phyloP scores from a whole-genome alignment of 2,797 vertebrate genomes.

The Apodemus agrarius region DNA sequence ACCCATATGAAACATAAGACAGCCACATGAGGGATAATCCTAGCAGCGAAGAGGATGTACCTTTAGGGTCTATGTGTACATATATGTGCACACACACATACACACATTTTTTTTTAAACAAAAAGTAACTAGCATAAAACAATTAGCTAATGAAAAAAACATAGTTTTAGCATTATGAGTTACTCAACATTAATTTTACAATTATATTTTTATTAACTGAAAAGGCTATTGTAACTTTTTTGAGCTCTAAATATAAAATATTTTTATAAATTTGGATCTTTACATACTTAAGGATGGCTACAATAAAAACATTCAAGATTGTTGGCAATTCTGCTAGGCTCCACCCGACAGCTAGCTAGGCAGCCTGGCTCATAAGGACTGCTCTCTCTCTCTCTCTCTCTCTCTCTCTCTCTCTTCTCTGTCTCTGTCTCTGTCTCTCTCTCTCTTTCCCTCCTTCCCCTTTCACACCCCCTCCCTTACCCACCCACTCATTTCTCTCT shows the following conservation, averaged over 20 bases:
- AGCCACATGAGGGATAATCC: too few species aligned
- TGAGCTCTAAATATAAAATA: slow-evolving; percentile 10
- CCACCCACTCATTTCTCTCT: too few species aligned
- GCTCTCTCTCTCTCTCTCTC: too few species aligned
- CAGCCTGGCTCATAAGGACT: background rate
- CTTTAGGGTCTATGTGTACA: background rate
- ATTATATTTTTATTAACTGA: slow-evolving; percentile 41
- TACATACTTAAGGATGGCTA: slow-evolving; percentile 17
- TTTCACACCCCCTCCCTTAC: too few species aligned
- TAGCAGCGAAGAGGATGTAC: background rate
- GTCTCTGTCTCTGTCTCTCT: too few species aligned
- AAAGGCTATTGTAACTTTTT: slow-evolving; percentile 27
- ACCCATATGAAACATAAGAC: background rate
- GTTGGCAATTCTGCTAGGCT: background rate
- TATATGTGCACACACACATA: background rate
- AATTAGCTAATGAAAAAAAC: background rate
- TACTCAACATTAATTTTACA: slow-evolving; percentile 43
- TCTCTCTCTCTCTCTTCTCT: too few species aligned
- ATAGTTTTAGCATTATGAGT: slow-evolving; percentile 15
- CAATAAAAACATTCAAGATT: background rate
- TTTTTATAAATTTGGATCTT: background rate
- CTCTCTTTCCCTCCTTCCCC: too few species aligned
- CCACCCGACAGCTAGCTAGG: background rate
- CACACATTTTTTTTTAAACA: background rate
- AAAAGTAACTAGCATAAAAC: background rate